A percentile compares a stretch with the other conserved stretches of the same genome.
These are phyloP conservation scores for Dipodomys spectabilis DNA, from an alignment of 2,113 vertebrate species.

Conservation along the genomic window DNA sequence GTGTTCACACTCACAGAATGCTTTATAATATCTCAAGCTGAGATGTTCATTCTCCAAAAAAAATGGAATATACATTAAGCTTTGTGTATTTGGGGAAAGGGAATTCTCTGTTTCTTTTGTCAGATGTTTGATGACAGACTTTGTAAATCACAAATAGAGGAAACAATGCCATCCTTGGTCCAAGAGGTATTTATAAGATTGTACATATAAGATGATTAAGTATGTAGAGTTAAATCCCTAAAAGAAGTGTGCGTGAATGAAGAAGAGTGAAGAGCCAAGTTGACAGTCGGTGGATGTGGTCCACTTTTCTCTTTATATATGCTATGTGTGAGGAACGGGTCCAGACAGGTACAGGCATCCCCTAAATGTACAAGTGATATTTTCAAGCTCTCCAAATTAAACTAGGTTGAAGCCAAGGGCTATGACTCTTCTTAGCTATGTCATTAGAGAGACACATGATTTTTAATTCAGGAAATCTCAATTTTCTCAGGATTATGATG, in stretches of 20 bases:
- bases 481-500: not conserved
- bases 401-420: not conserved
- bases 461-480: not conserved
- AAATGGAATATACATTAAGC: not conserved
- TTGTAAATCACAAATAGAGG: not conserved
- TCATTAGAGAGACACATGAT: not conserved
- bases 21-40: conserved; percentile 31
- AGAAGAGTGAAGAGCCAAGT: not conserved
- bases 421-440: not conserved
- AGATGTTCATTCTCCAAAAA: not conserved
- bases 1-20: not conserved
- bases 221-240: not conserved
- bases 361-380: not conserved
- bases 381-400: not conserved
- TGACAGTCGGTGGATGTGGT: accelerated
- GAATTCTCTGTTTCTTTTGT: not conserved
- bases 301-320: not conserved
- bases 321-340: accelerated
- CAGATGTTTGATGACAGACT: not conserved
- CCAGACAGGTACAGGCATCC: not conserved
- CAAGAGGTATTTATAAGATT: not conserved
- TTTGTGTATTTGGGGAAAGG: not conserved
- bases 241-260: not conserved
- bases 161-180: not conserved
- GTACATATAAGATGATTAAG: not conserved